Base-by-base conservation (phyloP, 2,113 vertebrate species). In the Gallinago media region DNA sequence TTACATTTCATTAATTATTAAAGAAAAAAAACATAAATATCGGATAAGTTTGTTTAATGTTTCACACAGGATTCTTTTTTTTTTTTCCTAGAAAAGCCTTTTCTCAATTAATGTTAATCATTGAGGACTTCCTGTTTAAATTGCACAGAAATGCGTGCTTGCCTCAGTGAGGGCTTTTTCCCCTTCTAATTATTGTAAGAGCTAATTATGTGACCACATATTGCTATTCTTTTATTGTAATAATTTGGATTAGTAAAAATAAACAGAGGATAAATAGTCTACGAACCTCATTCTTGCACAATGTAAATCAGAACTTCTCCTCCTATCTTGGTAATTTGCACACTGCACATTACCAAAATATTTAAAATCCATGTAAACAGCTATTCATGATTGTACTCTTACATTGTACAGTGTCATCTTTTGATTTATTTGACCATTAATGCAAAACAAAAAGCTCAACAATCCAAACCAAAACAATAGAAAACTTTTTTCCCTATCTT, bases 1-100 rank as follows among this genome's bases (percentile, higher is more conserved):
- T 99, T 99, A 98, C 98, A 98, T 99, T 99, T 98, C 98, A 99
- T 99, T 99, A 99, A 99, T 99, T 99, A 99, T 99, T 99, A 98
- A 98, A 98, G 96, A 91, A 96, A 98, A 98, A 96, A 96, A 77
- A 89, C 95, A 98, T 99, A 99, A 99, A 99, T 99, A 99, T 95
- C 93, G 98, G 98, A 98, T 99, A 98, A 98, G 98, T 98, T 98
- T 99, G 98, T 99, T 99, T 99, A 99, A 99, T 99, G 98, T 99
- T 99, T 99, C 98, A 98, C 98, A 97, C 98, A 99, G 98, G 97
- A 98, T 98, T 98, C 97, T 98, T 97, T 96, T 94, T 92, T 97
- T 98, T 97, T 97, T 44, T 97, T 98, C 97, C 77, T 95, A 92
- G 86, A 94, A 96, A 96, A 85, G 73, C 79, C 98, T 98, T 98